A percentile compares a stretch with the other conserved stretches of the same genome.
These are phyloP conservation scores for Parazoanthus atlanticus DNA, from an alignment of 92 coral and sea anemone species.

Conservation along the genomic window DNA sequence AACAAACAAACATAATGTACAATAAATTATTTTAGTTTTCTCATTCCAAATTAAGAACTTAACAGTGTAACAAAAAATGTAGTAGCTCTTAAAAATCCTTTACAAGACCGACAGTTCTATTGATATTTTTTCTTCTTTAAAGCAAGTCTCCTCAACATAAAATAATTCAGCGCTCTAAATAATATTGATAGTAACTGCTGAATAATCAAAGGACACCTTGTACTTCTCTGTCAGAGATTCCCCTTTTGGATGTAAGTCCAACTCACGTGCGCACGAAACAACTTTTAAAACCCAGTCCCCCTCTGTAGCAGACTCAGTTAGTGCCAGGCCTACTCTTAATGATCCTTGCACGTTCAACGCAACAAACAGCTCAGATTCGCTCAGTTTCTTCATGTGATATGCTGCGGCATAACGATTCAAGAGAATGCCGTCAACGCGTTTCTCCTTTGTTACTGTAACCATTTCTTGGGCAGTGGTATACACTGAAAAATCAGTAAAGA, in stretches of 20 bases:
- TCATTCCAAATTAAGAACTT: no score
- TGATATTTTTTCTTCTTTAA: background rate
- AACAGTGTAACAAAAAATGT: no score
- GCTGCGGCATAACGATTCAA: background rate
- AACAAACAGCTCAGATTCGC: background rate
- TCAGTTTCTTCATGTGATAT: slow-evolving; percentile 9
- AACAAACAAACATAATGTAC: no score
- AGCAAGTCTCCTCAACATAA: background rate
- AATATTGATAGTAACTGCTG: no score
- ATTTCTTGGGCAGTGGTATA: background rate
- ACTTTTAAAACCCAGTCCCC: background rate
- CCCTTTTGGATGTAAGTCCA: background rate
- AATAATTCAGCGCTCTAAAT: background rate
- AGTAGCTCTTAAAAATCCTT: no score
- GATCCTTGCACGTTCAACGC: background rate
- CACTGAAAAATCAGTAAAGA: background rate
- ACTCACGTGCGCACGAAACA: background rate
- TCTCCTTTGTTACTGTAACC: background rate
- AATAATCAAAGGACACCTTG: background rate
- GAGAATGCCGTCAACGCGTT: background rate
- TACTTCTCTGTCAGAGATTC: background rate
- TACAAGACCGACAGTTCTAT: no score
- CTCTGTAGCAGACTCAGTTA: background rate
- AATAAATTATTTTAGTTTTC: no score
- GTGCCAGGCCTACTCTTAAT: background rate